Evolutionary conservation across 2,888 invertebrate genomes (phyloP).

Genomic region (Drosophila helvetica): DNA sequence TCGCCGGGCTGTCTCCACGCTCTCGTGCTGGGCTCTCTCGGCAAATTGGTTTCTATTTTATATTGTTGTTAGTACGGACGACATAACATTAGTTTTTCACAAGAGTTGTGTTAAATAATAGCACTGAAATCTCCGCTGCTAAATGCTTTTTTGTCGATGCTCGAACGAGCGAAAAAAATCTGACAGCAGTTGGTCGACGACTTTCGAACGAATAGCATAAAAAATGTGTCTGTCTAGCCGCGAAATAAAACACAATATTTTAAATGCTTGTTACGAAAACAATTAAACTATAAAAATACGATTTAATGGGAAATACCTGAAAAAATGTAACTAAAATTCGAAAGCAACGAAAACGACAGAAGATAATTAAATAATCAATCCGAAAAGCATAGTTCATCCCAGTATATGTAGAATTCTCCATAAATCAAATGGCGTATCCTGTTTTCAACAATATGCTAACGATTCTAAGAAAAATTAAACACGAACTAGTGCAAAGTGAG

Average conservation of each 20-base stretch:
- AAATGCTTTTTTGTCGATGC: constrained; percentile 53
- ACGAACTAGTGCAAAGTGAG: constrained; percentile 77
- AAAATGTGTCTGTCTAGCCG: constrained; percentile 58
- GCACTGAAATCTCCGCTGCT: constrained; percentile 63
- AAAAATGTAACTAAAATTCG: constrained; percentile 17
- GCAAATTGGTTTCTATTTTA: constrained; percentile 29
- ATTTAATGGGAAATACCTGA: constrained; percentile 26
- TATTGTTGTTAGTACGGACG: constrained; percentile 54
- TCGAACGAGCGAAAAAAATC: constrained; percentile 49
- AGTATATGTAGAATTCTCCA: constrained; percentile 12
- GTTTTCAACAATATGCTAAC: constrained; percentile 41
- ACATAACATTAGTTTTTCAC: constrained; percentile 22
- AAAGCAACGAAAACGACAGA: constrained; percentile 34
- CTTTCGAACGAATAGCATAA: constrained; percentile 80
- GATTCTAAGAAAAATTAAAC: constrained; percentile 68
- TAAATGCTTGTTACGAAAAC: constrained; percentile 42
- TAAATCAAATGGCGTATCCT: not conserved
- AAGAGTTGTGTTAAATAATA: constrained; percentile 74
- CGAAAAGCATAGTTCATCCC: constrained; percentile 16
- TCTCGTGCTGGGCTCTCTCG: constrained; percentile 33
- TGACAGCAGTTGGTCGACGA: constrained; percentile 79
- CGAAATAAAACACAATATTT: constrained; percentile 38
- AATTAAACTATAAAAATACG: constrained; percentile 24
- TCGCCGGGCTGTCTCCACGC: constrained; percentile 43
- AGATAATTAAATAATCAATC: constrained; percentile 1